phyloP scores from a whole-genome alignment of 2,797 vertebrate genomes.

The Dicrostonyx torquatus region DNA sequence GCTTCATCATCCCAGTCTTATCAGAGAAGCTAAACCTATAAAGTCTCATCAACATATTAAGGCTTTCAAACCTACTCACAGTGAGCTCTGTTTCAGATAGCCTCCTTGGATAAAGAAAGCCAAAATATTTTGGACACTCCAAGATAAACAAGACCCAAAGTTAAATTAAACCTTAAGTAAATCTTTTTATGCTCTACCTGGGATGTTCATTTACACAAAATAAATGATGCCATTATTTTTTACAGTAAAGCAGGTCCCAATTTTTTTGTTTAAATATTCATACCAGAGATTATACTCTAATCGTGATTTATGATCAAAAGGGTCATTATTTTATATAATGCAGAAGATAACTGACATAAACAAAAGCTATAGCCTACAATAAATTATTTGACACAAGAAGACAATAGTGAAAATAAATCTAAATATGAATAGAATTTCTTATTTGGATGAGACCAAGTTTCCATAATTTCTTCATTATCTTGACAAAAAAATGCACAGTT shows the following conservation, averaged over 20 bases:
- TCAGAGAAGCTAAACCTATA: background rate
- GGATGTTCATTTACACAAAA: background rate
- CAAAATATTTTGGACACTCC: rapidly evolving
- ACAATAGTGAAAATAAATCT: background rate
- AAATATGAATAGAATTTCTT: background rate
- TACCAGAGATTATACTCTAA: too few species aligned
- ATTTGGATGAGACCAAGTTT: background rate
- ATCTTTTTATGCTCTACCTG: background rate
- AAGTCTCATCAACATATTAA: background rate
- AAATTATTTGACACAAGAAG: background rate
- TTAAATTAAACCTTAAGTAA: background rate
- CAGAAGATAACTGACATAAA: background rate
- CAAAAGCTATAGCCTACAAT: background rate
- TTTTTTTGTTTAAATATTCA: background rate
- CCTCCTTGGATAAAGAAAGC: background rate
- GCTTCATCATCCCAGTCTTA: background rate
- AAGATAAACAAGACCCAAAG: too few species aligned
- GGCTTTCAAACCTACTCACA: background rate
- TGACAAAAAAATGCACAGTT: background rate
- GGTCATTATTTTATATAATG: background rate
- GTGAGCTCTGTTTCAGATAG: background rate
- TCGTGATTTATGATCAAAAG: background rate
- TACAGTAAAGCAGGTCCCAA: background rate
- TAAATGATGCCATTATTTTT: background rate
- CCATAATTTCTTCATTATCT: background rate